Evolutionary conservation across 2,113 vertebrate genomes (phyloP).

Genomic region (Mesembrinibis cayennensis): DNA sequence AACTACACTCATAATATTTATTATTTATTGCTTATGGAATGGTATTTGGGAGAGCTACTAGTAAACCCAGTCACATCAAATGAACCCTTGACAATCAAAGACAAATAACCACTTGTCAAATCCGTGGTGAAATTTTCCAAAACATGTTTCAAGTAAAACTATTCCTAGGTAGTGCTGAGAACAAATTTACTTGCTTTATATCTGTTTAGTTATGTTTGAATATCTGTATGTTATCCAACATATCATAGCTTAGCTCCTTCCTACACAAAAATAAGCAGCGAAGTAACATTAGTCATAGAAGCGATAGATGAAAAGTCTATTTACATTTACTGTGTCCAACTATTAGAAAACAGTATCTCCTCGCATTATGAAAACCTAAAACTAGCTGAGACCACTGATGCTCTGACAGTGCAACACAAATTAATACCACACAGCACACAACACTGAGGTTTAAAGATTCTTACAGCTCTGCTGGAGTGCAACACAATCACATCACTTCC

Average conservation of each 20-base stretch:
- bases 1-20: not conserved
- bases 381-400: not conserved
- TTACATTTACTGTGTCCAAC: accelerated
- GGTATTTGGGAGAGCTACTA: not conserved
- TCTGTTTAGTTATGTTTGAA: not conserved
- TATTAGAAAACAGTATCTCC: not conserved
- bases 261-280: not conserved
- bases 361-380: not conserved
- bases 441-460: not conserved
- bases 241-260: accelerated
- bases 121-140: not conserved
- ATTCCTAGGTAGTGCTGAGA: not conserved
- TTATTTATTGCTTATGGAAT: not conserved
- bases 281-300: accelerated
- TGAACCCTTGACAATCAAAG: not conserved
- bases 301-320: accelerated
- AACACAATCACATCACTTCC: not conserved
- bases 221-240: not conserved
- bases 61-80: not conserved
- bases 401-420: not conserved
- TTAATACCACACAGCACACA: accelerated
- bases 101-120: not conserved
- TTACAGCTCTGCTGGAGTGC: not conserved
- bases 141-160: not conserved
- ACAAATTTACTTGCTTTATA: not conserved